Evolutionary conservation across 2,113 vertebrate species (phyloP), one percentile per base, ranked within the genome.

Genomic region (Patagioenas fasciata): DNA sequence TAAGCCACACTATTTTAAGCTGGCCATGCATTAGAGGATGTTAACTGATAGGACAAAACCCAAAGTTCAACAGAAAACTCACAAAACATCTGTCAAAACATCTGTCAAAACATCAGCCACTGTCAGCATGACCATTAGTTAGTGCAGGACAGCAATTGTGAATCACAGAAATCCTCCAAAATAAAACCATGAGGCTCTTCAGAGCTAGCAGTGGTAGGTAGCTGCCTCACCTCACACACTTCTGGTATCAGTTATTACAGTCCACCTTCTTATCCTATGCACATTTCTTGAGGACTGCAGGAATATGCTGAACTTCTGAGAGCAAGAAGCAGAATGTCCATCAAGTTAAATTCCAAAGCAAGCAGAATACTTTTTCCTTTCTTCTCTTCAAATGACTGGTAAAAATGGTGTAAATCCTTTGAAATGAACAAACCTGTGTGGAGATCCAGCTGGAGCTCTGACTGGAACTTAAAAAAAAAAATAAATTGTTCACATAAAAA

Each of bases 1-100:
- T 88, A 84, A 97, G 85, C n/a, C 31, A 54, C 15, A 6, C 10
- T 71, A 74, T 85, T 93, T 80, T 72, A 81, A 47, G 69, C 17
- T 57, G 50, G 20, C 53, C 47, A 40, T 77, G 75, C 12, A 79
- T 70, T 70, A 73, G 7, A 40, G n/a, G 18, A 69, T 5, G 6
- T 40, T 64, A 85, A 79, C 57, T 72, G 85, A 91, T 36, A 74
- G 47, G 60, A 83, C 31, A 80, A 80, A 72, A 81, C 92, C 26
- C 53, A 85, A 97, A 34, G 74, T 80, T 77, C 38, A 84, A 31
- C 19, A 79, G 61, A 51, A 56, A 47, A 44, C 13, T 91, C 85
- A 79, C 4, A 4, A 61, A 95, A 87, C 3, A 48, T 40, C 40
- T 40, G 40, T 40, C 40, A 40, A 40, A 40, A 40, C 91, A 40